Conservation (phyloP, 2,113 vertebrate genomes). For the Leuciscus idus region DNA sequence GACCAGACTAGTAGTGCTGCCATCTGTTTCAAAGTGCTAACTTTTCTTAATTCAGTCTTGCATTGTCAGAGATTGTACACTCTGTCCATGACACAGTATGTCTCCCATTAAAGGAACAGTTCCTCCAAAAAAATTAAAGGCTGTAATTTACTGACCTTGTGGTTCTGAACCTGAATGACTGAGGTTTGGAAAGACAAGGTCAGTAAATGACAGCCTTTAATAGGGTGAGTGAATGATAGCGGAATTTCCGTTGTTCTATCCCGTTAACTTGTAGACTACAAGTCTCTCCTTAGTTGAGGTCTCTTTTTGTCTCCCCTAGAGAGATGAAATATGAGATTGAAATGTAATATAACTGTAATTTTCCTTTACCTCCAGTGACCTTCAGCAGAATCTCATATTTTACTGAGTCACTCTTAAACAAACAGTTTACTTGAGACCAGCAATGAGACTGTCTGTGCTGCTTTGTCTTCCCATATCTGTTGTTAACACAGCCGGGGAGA, state of each 20-base stretch:
- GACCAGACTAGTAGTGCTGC: neutral
- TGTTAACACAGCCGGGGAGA: constrained; percentile 9
- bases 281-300: neutral
- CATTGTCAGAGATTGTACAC: neutral
- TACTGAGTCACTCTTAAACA: constrained; percentile 11
- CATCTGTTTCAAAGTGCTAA: neutral
- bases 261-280: neutral
- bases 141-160: neutral
- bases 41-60: neutral
- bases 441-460: constrained; percentile 28
- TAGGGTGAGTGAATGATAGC: neutral
- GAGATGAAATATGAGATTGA: neutral
- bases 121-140: neutral
- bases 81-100: neutral
- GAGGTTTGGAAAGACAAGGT: neutral
- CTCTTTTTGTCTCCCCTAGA: neutral
- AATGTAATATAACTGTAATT: constrained; percentile 1
- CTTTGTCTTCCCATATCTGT: constrained; percentile 47
- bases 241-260: neutral
- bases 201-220: too few species aligned
- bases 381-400: constrained; percentile 2
- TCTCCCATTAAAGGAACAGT: too few species aligned
- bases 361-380: constrained; percentile 11
- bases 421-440: constrained; percentile 6
- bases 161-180: neutral